phyloP scores from a whole-genome alignment of 2,797 vertebrate genomes.

The Anas georgica region DNA sequence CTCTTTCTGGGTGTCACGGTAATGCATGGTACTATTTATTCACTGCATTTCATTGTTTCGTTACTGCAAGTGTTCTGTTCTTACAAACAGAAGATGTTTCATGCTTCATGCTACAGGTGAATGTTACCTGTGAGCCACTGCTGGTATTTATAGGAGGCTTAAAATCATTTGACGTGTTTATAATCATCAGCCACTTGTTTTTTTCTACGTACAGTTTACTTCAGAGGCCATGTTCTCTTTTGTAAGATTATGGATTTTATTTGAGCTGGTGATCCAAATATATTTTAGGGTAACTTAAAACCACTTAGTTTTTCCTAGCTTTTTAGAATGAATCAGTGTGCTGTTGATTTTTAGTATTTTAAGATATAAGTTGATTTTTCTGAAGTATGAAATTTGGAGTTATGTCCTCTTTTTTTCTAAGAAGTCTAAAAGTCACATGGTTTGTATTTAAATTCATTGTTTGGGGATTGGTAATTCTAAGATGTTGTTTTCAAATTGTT shows the following conservation, averaged over 20 bases:
- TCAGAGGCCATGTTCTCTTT: background rate
- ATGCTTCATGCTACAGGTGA: background rate
- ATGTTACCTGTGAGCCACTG: background rate
- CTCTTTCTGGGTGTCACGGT: background rate
- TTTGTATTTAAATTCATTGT: background rate
- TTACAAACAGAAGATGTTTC: accelerated
- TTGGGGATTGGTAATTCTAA: background rate
- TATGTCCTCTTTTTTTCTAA: background rate
- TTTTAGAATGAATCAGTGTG: background rate
- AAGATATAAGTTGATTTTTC: too few species aligned
- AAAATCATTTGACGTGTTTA: background rate
- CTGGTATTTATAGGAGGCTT: background rate
- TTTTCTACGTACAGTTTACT: background rate
- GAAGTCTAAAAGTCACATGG: background rate
- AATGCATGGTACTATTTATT: background rate
- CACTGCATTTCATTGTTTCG: background rate
- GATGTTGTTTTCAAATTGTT: background rate
- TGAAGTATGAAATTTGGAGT: background rate
- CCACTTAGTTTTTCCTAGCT: accelerated
- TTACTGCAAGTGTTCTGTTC: background rate
- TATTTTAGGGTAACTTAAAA: background rate
- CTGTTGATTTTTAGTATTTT: background rate
- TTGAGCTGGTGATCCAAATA: background rate
- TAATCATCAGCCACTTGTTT: background rate
- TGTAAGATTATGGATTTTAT: background rate